Base-by-base conservation (phyloP, 2,113 vertebrate species). In the Ploceus nigricollis region DNA sequence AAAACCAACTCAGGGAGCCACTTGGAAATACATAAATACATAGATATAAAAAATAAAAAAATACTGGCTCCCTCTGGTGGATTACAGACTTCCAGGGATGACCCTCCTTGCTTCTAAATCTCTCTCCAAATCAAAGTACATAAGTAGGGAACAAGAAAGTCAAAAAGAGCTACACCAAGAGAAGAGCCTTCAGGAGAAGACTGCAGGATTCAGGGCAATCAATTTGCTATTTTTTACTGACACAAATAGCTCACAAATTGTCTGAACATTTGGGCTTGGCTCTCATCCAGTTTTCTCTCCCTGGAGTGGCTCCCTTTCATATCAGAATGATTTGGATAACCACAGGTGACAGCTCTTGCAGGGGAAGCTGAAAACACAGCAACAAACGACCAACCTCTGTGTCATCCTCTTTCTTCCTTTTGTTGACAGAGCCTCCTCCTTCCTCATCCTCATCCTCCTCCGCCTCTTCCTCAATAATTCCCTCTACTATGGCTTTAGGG, bases 381-480 rank as follows among this genome's bases (percentile, higher is more conserved):
- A 45, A 40, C 17, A 6, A 85, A 60, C 18, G 92, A 12, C 93
- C 51, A 64, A 99, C 99, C 98, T 99, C 99, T 78, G 98, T 98
- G 88, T 99, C 99, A 77, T 99, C 99, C 92, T 99, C 99, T 63
- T 99, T 99, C 98, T 99, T 99, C 87, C 99, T 98, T 97, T 99
- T 99, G 90, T 99, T 99, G 87, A 99, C 98, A 25, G 98, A 98
- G 79, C 99, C 98, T 66, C 98, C 98, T 58, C 98, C 98, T 72
- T 97, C 96, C 6, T 96, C 97, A 20, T 98, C 98, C 75, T 99
- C 99, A 2, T 99, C 99, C 8, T 99, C 99, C 47, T 99, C 99
- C 66, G 99, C 99, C 61, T 99, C 98, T 76, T 99, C 99, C 92
- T 99, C 99, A 97, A 99, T 99, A 81, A 99, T 99, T 61, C 98